Base-by-base conservation (phyloP, 1,140 invertebrate species). In the Nautilus pompilius region DNA sequence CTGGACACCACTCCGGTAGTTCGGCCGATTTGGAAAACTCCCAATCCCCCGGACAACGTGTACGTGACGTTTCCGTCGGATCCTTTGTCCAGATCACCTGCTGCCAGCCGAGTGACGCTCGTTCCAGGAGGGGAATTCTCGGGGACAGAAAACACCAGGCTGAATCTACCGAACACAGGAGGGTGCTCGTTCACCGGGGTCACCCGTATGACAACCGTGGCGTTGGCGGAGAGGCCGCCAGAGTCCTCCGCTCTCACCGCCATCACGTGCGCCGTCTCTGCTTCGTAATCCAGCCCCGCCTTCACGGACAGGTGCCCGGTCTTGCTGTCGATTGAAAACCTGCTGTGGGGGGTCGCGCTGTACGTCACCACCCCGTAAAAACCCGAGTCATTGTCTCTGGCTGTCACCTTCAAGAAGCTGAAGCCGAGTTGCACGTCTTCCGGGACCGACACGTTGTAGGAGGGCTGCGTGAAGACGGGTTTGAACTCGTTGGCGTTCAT, bases 401-500 rank as follows among this genome's bases (percentile, higher is more conserved):
- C 70, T 49, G 59, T 10, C 6, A 72, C 63, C 30, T 69, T 59
- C 32, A 62, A 17, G 5, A 72, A 57, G 15, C 33, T 36, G 20
- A 26, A 24, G 1, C 67, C 67, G 20, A 61, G 13, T 15, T 55
- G 32, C 32, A 58, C 61, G 26, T 69, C 65, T 56, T 72, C 70
- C 28, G 62, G 34, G 10, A 69, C 46, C 24, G 13, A 58, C 10
- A 60, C 45, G 8, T 58, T 63, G 28, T 56, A 62, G 0, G 62
- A 45, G 22, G 65, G 49, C 20, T 67, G 60, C 3, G 58, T 36
- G 30, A 97, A 96, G 26, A 93, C 83, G 0, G 95, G 94, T 0
- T 91, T 87, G 78, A 95, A 95, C 83, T 97, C 95, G 79, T 97
- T 96, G 30, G 96, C 84, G 75, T 96, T 93, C 90, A 51, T 61